phyloP scores from a whole-genome alignment of 2,888 invertebrate genomes.

The Tipula lateralis region DNA sequence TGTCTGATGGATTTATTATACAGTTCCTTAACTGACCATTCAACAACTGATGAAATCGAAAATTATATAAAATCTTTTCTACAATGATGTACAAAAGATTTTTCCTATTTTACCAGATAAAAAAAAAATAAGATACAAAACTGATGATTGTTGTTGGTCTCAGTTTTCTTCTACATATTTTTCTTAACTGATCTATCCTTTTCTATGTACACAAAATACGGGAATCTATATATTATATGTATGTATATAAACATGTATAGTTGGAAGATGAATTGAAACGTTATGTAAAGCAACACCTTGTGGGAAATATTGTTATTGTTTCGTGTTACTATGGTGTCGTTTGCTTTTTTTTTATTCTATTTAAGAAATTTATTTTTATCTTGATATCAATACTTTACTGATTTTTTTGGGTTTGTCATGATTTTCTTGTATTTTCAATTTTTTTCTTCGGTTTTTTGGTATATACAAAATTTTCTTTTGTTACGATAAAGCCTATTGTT shows the following conservation, averaged over 20 bases:
- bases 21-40: neutral
- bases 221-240: neutral
- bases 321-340: neutral
- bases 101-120: neutral
- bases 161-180: neutral
- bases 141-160: neutral
- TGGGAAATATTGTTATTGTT: neutral
- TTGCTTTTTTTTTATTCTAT: neutral
- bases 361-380: neutral
- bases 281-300: conserved; percentile 9
- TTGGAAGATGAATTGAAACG: neutral
- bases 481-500: neutral
- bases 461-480: neutral
- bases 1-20: conserved; percentile 11
- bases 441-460: neutral
- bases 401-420: neutral
- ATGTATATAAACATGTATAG: too few species aligned
- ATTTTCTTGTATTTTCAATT: neutral
- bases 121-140: neutral
- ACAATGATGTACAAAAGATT: neutral
- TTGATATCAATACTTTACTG: neutral
- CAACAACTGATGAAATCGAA: neutral
- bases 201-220: neutral
- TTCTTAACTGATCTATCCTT: neutral
- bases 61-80: neutral